Base-by-base conservation (phyloP, 1,140 invertebrate genomes). In the Saccostrea glomerata region DNA sequence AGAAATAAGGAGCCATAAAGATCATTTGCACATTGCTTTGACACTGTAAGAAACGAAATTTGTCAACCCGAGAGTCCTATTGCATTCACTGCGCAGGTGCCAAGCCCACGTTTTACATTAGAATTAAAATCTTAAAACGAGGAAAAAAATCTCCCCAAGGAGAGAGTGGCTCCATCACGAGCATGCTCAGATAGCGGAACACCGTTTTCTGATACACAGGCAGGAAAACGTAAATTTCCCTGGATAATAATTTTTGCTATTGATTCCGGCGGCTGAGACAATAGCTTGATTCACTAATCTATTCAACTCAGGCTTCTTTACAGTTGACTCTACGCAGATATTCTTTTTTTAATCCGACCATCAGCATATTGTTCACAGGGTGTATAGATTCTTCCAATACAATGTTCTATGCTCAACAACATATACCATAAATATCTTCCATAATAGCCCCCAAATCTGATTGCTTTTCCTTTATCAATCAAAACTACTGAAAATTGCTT, bases 191-290 rank as follows among this genome's bases (percentile, higher is more conserved):
- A 77, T 77, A 15, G 30, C 25, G 30, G 70, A 77, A 77, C 70
- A 77, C 70, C 25, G 25, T 77, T 25, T 77, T 77, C 70, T 77
- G 70, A 77, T 25, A 77, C 70, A 30, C 25, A 15, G 25, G 25
- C 70, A 77, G 70, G 70, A 77, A 77, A 77, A 77, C 70, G 70
- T 77, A 77, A 77, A 77, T 77, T 77, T 77, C 70, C 70, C 70
- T 77, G 70, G 70, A 77, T 77, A 25, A 77, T 77, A 77, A 77
- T 77, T 77, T 77, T 77, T 77, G 25, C 25, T 77, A 77, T 77
- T 77, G 70, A 77, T 77, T 77, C 25, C 70, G 30, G 25, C 70
- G 23, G 30, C 70, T 15, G 70, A 77, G 70, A 77, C 70, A 77
- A 77, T 77, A 30, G 70, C 70, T 12, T 23, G 70, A 77, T 77